Evolutionary conservation across 2,113 vertebrate genomes (phyloP).

Genomic region (Gambusia affinis): DNA sequence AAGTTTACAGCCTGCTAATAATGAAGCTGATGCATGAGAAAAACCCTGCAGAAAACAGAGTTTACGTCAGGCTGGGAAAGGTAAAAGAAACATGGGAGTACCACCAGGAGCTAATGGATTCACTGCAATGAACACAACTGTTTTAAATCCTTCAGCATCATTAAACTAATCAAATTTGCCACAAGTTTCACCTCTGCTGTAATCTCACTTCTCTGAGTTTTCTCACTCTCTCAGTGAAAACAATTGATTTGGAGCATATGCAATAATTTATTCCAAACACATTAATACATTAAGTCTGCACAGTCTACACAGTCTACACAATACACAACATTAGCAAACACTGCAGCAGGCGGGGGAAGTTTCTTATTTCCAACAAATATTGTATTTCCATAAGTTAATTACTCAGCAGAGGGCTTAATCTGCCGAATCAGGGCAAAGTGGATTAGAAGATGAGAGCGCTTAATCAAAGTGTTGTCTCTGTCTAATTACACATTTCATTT

Average conservation of each 20-base stretch:
- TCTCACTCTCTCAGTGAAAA: neutral
- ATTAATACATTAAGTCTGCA: constrained; percentile 20
- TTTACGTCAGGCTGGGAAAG: no score
- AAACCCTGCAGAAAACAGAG: no score
- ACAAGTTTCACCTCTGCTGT: constrained; percentile 4
- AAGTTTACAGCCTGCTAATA: neutral
- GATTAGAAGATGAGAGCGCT: constrained; percentile 80
- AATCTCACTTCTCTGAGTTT: neutral
- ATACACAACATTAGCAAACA: constrained; percentile 20
- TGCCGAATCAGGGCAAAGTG: constrained; percentile 79
- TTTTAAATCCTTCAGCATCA: neutral
- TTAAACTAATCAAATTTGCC: neutral
- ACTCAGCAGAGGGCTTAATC: constrained; percentile 75
- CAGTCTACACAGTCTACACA: constrained; percentile 30
- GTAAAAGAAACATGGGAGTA: neutral
- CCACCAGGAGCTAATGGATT: neutral
- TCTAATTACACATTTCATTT: constrained; percentile 77
- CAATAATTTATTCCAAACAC: neutral
- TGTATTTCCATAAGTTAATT: constrained; percentile 70
- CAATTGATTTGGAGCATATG: constrained; percentile 3
- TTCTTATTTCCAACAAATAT: constrained; percentile 65
- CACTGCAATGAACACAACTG: no score
- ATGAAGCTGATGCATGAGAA: no score
- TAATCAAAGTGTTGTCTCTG: constrained; percentile 76
- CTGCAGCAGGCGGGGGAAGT: constrained; percentile 48